Evolutionary conservation across 2,888 invertebrate species (phyloP), one percentile per base, ranked within the genome.

Genomic region (Carabus problematicus): DNA sequence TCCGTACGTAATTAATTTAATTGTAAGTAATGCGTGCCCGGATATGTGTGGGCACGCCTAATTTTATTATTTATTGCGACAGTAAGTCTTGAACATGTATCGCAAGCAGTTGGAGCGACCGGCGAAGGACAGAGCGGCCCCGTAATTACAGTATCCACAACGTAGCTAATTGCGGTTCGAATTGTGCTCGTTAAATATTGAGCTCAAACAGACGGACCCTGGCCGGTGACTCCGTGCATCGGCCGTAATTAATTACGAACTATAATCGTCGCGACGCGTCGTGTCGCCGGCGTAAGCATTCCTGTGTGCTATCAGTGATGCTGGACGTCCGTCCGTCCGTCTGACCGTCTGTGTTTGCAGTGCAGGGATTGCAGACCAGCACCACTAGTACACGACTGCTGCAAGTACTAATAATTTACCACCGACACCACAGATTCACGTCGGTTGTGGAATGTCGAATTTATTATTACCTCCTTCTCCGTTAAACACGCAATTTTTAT

Each of bases 11-110:
- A 67, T 67, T 42, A 54, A 67, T 67, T 54, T 67, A 67, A 67
- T 67, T 67, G 67, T 67, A 67, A 67, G 67, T 60, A 67, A 60
- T 60, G 60, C 49, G 12, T 54, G 54, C 11, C 67, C 67, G 67
- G 67, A 67, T 67, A 67, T 67, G 60, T 67, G 67, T 67, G 67
- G 67, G 67, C 60, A 67, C 67, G 67, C 67, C 67, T 67, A 67
- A 67, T 67, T 60, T 67, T 67, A 67, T 67, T 67, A 67, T 67
- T 67, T 67, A 67, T 67, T 49, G 67, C 67, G 67, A 66, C 66
- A 59, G 47, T 66, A 47, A 47, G 12, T 47, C 47, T 47, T 11
- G 8, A 14, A 47, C 14, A 29, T 39, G 49, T 45, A 56, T 42
- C 56, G 56, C 56, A 55, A 29, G 8, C 64, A 19, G n/a, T n/a